Conservation (phyloP, 2,113 vertebrate species). For the Indri indri region DNA sequence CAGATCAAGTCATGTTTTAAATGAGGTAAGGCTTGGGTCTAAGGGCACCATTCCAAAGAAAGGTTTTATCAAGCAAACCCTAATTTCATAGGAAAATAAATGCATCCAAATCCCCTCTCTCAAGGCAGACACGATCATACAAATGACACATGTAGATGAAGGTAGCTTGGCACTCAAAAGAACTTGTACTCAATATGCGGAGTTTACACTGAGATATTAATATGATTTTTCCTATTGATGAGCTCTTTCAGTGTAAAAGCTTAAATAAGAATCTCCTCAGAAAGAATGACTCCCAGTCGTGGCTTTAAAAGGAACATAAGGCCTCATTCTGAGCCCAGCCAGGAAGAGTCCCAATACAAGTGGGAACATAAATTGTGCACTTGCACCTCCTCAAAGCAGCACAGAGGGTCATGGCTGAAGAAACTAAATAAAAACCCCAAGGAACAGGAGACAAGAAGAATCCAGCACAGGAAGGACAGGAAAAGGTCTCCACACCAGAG, state of each 20-base stretch:
- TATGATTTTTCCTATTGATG: background rate
- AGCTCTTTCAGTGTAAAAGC: background rate
- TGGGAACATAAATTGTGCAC: background rate
- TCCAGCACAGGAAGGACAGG: background rate
- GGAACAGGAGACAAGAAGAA: background rate
- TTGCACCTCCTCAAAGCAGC: background rate
- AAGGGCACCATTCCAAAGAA: background rate
- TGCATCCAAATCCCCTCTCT: background rate
- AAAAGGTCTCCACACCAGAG: background rate
- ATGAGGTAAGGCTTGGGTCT: no score
- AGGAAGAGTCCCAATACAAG: background rate
- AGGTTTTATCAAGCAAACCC: background rate
- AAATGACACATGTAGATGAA: background rate
- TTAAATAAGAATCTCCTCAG: background rate
- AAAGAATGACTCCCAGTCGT: background rate
- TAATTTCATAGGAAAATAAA: background rate
- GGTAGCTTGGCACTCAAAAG: background rate
- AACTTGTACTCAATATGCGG: background rate
- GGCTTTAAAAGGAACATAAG: background rate
- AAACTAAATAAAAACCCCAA: background rate
- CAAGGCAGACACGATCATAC: no score
- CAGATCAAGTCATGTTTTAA: rapidly evolving
- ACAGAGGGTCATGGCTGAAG: background rate
- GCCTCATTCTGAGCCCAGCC: background rate
- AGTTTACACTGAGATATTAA: background rate